Evolutionary conservation across 2,113 vertebrate species (phyloP).

Genomic region (Sylvicapra grimmia): DNA sequence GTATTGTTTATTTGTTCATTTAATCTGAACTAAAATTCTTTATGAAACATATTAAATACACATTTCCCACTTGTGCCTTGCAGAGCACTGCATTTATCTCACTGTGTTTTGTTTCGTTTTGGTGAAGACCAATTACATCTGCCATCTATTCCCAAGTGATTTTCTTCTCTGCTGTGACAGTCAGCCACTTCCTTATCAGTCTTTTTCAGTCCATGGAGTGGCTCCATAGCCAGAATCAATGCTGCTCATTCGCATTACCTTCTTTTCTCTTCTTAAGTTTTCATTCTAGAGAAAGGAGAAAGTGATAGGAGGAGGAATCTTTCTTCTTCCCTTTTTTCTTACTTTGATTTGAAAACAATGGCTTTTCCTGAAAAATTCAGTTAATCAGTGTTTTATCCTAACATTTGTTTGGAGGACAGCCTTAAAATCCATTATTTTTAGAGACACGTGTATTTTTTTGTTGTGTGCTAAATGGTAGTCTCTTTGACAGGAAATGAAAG

Average conservation of each 20-base stretch:
- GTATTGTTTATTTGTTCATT: neutral
- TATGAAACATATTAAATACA: neutral
- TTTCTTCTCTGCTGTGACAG: neutral
- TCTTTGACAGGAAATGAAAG: neutral
- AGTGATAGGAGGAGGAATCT: fast-evolving
- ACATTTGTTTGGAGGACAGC: neutral
- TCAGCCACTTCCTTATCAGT: neutral
- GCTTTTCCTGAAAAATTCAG: neutral
- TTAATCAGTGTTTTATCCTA: neutral
- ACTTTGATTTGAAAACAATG: neutral
- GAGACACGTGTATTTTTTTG: neutral
- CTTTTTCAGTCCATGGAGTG: neutral
- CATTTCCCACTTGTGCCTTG: neutral
- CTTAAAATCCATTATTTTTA: neutral
- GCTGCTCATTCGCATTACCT: fast-evolving
- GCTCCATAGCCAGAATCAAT: fast-evolving
- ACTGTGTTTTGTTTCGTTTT: neutral
- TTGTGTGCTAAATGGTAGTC: neutral
- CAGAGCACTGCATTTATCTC: neutral
- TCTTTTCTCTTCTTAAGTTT: neutral
- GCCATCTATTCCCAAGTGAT: neutral
- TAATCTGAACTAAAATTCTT: neutral
- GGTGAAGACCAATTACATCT: neutral
- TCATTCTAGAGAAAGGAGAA: fast-evolving
- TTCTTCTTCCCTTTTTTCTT: neutral